A percentile compares a stretch with the other conserved stretches of the same genome.
Evolutionary conservation across 2,888 invertebrate species (phyloP).

Genomic region (Alentia gelatinosa): DNA sequence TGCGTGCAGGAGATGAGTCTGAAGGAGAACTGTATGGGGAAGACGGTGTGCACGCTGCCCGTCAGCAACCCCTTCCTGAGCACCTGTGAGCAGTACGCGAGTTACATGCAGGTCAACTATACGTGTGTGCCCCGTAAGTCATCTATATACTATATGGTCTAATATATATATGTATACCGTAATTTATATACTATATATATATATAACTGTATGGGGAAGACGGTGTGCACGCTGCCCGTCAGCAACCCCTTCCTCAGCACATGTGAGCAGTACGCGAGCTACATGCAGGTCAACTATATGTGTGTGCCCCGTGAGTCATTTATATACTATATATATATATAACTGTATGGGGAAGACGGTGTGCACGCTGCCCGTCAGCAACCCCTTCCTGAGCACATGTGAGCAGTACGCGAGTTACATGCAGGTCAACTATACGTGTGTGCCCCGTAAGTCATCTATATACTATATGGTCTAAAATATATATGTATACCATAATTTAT

Average conservation of each 20-base stretch:
- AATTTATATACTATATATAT: background rate
- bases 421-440: slow-evolving; percentile 62
- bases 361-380: slow-evolving; percentile 60
- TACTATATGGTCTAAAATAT: no score
- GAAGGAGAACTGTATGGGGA: slow-evolving; percentile 62
- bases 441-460: slow-evolving; percentile 62
- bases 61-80: slow-evolving; percentile 63
- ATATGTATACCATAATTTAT: no score
- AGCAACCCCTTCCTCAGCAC: slow-evolving; percentile 62
- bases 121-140: slow-evolving; percentile 62
- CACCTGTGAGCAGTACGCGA: slow-evolving; percentile 61
- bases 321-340: no score
- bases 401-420: slow-evolving; percentile 60
- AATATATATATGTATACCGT: no score
- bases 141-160: no score
- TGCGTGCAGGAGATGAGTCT: slow-evolving; percentile 60
- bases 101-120: slow-evolving; percentile 63
- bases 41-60: slow-evolving; percentile 57
- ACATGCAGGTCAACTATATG: slow-evolving; percentile 62
- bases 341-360: slow-evolving; percentile 60
- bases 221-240: slow-evolving; percentile 58
- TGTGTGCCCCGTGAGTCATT: slow-evolving; percentile 62
- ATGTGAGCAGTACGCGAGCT: slow-evolving; percentile 60
- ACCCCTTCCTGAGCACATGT: slow-evolving; percentile 61
- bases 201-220: slow-evolving; percentile 61